Evolutionary conservation across 1,140 invertebrate species (phyloP).

Genomic region (Calephelis nemesis): DNA sequence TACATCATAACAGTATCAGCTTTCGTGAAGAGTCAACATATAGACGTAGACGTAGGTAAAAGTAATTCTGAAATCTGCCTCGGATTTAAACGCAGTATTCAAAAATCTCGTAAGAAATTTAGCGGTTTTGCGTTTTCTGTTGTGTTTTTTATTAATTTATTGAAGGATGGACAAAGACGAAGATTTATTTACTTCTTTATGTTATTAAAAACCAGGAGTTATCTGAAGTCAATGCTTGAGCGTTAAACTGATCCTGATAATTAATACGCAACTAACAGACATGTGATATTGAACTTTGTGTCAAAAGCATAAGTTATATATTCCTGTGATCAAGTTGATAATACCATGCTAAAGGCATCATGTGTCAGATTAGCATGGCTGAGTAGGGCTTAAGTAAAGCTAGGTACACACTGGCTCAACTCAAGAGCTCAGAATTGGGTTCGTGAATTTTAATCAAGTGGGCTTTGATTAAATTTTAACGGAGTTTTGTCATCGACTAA

Average conservation of each 20-base stretch:
- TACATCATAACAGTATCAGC: too few relatives aligned
- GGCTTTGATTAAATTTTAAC: too few relatives aligned
- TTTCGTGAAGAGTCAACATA: too few relatives aligned
- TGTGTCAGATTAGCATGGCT: conserved; percentile 16
- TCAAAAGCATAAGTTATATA: neutral
- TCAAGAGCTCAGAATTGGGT: neutral
- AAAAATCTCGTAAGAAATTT: too few relatives aligned
- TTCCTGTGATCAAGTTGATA: neutral
- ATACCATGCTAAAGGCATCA: conserved; percentile 11
- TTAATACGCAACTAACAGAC: neutral
- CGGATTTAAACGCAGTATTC: too few relatives aligned
- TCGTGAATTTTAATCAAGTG: too few relatives aligned
- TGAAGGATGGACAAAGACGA: neutral
- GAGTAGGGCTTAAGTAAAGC: conserved; percentile 12
- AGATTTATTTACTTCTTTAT: neutral
- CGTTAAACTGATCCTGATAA: conserved; percentile 10
- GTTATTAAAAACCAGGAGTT: conserved; percentile 9
- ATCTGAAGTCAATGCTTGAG: conserved; percentile 9
- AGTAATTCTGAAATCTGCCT: too few relatives aligned
- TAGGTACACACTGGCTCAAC: neutral
- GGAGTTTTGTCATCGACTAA: too few relatives aligned
- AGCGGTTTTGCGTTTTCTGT: too few relatives aligned
- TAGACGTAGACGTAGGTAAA: too few relatives aligned
- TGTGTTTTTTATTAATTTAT: neutral
- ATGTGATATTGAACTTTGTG: neutral